Conservation (phyloP, 2,797 vertebrate genomes). For the Sphaeramia orbicularis region DNA sequence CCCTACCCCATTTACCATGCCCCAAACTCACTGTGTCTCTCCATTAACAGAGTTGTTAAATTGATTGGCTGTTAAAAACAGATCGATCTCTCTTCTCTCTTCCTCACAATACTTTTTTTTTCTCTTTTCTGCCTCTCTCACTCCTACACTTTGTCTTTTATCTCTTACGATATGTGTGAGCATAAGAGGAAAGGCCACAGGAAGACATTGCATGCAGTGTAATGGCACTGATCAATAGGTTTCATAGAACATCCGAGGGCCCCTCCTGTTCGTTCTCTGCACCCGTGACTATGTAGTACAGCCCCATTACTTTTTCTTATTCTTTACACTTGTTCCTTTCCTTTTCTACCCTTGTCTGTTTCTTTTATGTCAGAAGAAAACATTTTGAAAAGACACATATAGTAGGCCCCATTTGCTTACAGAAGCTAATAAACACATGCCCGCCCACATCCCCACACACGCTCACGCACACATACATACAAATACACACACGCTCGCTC, state of each 20-base stretch:
- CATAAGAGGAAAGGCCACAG: slow-evolving; percentile 58
- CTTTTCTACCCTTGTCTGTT: slow-evolving; percentile 49
- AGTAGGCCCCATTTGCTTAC: slow-evolving; percentile 73
- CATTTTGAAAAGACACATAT: slow-evolving; percentile 69
- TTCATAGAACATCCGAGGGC: slow-evolving; percentile 49
- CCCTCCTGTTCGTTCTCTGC: slow-evolving; percentile 2
- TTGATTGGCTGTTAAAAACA: slow-evolving; percentile 83
- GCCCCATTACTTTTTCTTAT: slow-evolving; percentile 26
- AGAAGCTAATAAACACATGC: slow-evolving; percentile 82
- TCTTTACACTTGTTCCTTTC: slow-evolving; percentile 34
- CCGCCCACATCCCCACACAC: slow-evolving; percentile 54
- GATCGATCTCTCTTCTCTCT: slow-evolving; percentile 71
- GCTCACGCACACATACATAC: slow-evolving; percentile 20
- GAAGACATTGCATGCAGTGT: slow-evolving; percentile 62
- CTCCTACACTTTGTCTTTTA: slow-evolving; percentile 50
- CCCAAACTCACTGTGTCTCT: slow-evolving; percentile 75
- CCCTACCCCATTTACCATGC: slow-evolving; percentile 46
- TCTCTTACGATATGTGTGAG: slow-evolving; percentile 43
- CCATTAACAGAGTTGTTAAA: slow-evolving; percentile 85
- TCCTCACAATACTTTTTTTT: slow-evolving; percentile 49
- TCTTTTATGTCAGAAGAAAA: slow-evolving; percentile 66
- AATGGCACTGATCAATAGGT: slow-evolving; percentile 71
- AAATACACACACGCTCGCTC: slow-evolving; percentile 51
- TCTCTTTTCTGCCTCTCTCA: slow-evolving; percentile 36
- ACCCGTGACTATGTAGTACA: slow-evolving; percentile 3